Percentiles rank a stretch among this genome's conserved stretches.
These are phyloP conservation scores for Caloenas nicobarica DNA, from an alignment of 2,113 vertebrate genomes.

Conservation along the genomic window DNA sequence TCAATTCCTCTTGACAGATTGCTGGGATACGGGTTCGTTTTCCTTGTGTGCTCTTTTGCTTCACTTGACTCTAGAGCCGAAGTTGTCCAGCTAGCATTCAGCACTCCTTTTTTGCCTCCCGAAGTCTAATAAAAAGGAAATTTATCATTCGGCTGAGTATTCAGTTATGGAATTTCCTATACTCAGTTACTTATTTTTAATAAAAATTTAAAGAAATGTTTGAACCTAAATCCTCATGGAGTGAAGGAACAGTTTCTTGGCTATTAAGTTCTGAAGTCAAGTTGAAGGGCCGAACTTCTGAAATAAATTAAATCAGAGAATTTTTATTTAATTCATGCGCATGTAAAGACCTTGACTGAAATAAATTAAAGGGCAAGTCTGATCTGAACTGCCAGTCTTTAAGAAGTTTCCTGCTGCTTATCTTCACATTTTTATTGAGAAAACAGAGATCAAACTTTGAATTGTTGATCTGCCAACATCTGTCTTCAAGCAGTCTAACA, in stretches of 20 bases:
- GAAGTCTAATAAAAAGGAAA: neutral
- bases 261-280: neutral
- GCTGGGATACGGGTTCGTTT: neutral
- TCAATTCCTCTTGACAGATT: neutral
- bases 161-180: neutral
- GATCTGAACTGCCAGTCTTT: neutral
- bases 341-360: neutral
- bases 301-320: neutral
- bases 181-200: conserved; percentile 5
- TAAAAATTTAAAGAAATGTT: conserved; percentile 6
- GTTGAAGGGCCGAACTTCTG: neutral
- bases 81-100: neutral
- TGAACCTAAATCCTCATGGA: neutral
- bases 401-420: neutral
- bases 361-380: neutral
- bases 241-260: neutral
- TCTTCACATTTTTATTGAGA: neutral
- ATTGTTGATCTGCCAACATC: neutral
- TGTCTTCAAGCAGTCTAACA: neutral
- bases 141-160: neutral
- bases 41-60: neutral
- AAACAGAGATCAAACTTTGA: neutral
- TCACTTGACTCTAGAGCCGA: neutral
- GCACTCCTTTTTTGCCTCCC: neutral
- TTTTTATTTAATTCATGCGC: neutral